Conservation (phyloP, 2,797 vertebrate genomes). For the Sebastes paucispinis region DNA sequence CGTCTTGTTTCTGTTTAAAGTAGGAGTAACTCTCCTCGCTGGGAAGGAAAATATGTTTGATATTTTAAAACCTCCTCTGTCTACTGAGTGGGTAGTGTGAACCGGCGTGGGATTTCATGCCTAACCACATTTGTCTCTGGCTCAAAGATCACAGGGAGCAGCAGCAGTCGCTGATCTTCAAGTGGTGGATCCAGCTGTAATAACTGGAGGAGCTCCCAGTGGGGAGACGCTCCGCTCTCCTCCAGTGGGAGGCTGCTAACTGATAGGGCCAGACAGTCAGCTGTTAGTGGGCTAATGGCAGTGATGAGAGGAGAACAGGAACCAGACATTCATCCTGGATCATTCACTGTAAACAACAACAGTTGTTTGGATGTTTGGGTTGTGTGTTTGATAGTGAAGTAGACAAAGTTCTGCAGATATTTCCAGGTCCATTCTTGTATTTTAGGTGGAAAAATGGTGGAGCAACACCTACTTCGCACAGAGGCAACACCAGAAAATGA, state of each 20-base stretch:
- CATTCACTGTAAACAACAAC: not conserved
- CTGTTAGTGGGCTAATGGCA: conserved; percentile 26
- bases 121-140: conserved; percentile 52
- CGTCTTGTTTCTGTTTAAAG: not conserved
- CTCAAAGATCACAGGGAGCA: conserved; percentile 63
- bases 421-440: not conserved
- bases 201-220: conserved; percentile 13
- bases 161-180: conserved; percentile 4
- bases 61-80: conserved; percentile 47
- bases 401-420: not conserved
- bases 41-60: not conserved
- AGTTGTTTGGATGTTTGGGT: not conserved
- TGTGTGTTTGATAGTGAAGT: not conserved
- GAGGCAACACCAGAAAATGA: not conserved
- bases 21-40: not conserved
- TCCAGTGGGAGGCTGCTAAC: conserved; percentile 10
- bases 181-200: conserved; percentile 38
- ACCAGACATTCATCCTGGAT: not conserved
- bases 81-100: conserved; percentile 48
- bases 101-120: conserved; percentile 18
- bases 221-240: not conserved
- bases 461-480: not conserved
- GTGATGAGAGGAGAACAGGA: conserved; percentile 18
- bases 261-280: conserved; percentile 42
- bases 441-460: not conserved